Conservation (phyloP, 2,113 vertebrate genomes). For the Leucopsar rothschildi region DNA sequence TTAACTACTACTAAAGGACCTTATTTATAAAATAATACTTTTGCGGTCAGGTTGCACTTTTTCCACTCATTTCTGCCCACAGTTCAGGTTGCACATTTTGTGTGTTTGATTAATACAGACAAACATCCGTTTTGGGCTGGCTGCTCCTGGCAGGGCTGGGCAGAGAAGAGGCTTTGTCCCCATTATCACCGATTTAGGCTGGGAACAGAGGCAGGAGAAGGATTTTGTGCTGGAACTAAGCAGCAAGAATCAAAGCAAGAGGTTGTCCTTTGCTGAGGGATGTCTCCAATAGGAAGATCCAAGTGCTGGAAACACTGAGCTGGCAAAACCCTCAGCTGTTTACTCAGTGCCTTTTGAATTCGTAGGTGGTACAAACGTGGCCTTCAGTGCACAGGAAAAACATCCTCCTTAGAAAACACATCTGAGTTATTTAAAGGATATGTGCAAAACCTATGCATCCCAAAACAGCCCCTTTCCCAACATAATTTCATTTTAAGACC, state of each 20-base stretch:
- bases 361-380: not conserved
- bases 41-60: constrained; percentile 68
- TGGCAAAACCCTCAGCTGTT: not conserved
- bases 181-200: not conserved
- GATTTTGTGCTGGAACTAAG: not conserved
- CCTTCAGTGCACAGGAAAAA: not conserved
- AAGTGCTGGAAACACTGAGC: not conserved
- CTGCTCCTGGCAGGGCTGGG: not conserved
- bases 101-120: constrained; percentile 52
- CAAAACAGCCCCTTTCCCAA: not conserved
- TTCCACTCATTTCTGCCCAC: constrained; percentile 59
- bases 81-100: constrained; percentile 58
- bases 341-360: not conserved
- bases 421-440: not conserved
- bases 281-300: not conserved
- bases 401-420: not conserved
- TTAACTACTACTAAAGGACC: constrained; percentile 72
- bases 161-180: not conserved
- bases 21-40: constrained; percentile 76
- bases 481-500: not conserved
- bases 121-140: not conserved
- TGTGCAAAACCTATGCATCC: not conserved
- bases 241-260: not conserved
- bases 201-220: not conserved
- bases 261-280: not conserved